These are phyloP conservation scores for Belonocnema kinseyi DNA, from an alignment of 1,140 invertebrate genomes.

Conservation along the genomic window DNA sequence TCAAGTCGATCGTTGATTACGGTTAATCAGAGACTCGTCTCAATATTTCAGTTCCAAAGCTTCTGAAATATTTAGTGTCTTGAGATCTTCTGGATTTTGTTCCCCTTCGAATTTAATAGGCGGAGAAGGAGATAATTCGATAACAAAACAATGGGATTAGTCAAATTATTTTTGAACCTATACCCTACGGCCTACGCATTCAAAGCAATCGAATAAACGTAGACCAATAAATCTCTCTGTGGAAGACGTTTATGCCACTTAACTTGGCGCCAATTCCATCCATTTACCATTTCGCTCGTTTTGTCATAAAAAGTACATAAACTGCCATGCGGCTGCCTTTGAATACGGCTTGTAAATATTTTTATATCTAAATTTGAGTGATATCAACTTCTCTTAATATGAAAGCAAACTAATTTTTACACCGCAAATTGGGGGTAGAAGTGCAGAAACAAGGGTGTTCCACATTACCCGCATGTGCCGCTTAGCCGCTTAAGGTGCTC, in stretches of 20 bases:
- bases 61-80: no score
- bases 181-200: conserved; percentile 33
- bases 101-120: conserved; percentile 32
- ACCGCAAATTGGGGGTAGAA: no score
- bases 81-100: no score
- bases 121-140: conserved; percentile 37
- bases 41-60: no score
- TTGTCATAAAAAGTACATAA: conserved; percentile 49
- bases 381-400: not conserved
- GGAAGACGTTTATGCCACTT: conserved; percentile 55
- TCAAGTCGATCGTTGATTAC: no score
- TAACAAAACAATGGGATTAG: conserved; percentile 47
- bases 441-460: no score
- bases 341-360: conserved; percentile 35
- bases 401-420: not conserved
- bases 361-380: conserved; percentile 37
- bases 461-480: no score
- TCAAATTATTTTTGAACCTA: conserved; percentile 44
- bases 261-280: conserved; percentile 47
- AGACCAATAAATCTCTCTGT: conserved; percentile 48
- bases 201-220: conserved; percentile 45
- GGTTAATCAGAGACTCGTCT: no score
- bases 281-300: conserved; percentile 49
- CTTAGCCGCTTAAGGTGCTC: no score
- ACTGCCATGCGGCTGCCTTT: conserved; percentile 42